Base-by-base conservation (phyloP, 2,113 vertebrate genomes). In the Pollachius pollachius region DNA sequence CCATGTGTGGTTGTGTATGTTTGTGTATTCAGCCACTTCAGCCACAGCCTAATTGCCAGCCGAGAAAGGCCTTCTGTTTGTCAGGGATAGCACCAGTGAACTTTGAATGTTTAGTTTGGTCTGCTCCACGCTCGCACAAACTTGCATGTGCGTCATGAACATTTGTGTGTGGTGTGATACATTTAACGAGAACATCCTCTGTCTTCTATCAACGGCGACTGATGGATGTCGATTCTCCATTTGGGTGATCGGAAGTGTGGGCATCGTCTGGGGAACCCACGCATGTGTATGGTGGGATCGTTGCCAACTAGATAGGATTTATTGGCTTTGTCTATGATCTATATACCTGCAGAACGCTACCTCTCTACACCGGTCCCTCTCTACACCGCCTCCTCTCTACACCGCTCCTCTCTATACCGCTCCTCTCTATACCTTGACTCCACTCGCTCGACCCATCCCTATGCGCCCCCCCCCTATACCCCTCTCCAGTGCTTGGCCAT, bases 401-500 rank as follows among this genome's bases (percentile, higher is more conserved):
- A 11, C 52, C 13, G 2, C 54, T 57, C 3, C 54, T 3, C 17
- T 56, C 54, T 5, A 15, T 11, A 17, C 17, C 17, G 54, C 17
- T 9, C 54, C 23, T 23, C 30, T 34, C 30, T 7, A 17, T 57
- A 23, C 23, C 23, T 90, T 88, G 81, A 85, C 85, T 77, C 85
- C 41, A 9, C 41, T 12, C 41, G 12, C 41, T 48, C 41, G 8
- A 77, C 81, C 85, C 81, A 79, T 78, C 81, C 79, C 41, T 48
- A 48, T 9, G 41, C 8, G 65, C 79, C 75, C 82, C 78, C 74
- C 67, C 70, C 79, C 75, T 81, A 78, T 74, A 75, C 75, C 82
- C 82, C 78, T 65, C 65, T 73, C 75, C 78, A 75, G 6, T 48
- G 41, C 83, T 82, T 81, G 72, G 63, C 84, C 82, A 87, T 83